phyloP scores from a whole-genome alignment of 2,888 invertebrate genomes.

The Gnatocerus cornutus region DNA sequence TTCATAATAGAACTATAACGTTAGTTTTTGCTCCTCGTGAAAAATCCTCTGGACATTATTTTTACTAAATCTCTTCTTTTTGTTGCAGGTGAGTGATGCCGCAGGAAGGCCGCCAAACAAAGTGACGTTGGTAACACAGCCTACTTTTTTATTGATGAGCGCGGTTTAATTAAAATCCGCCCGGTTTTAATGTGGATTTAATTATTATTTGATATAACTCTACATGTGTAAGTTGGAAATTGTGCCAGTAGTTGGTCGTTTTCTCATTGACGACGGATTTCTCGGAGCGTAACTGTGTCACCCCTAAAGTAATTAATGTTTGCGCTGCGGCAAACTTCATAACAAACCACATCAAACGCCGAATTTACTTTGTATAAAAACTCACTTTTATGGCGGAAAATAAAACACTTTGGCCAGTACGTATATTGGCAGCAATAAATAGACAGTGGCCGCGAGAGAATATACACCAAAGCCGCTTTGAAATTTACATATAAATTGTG shows the following conservation, averaged over 20 bases:
- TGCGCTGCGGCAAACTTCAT: conserved; percentile 57
- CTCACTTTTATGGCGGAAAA: conserved; percentile 54
- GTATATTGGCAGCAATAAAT: conserved; percentile 47
- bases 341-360: conserved; percentile 62
- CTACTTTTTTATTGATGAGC: conserved; percentile 4
- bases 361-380: conserved; percentile 60
- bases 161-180: conserved; percentile 28
- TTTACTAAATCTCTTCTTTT: conserved; percentile 26
- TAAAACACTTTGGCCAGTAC: conserved; percentile 49
- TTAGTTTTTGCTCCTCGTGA: too few relatives aligned
- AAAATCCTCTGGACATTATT: too few relatives aligned
- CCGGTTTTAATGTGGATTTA: conserved; percentile 11
- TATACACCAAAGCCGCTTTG: conserved; percentile 47
- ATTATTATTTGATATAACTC: conserved; percentile 33
- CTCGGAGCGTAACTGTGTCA: conserved; percentile 54
- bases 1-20: too few relatives aligned
- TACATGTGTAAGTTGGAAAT: conserved; percentile 23
- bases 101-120: conserved; percentile 52
- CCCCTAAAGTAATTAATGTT: conserved; percentile 58
- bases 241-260: conserved; percentile 34
- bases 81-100: conserved; percentile 54
- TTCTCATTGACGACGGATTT: conserved; percentile 40
- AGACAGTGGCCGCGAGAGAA: conserved; percentile 52
- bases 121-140: conserved; percentile 48
- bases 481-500: conserved; percentile 66